Evolutionary conservation across 2,113 vertebrate species (phyloP).

Genomic region (Silurus meridionalis): DNA sequence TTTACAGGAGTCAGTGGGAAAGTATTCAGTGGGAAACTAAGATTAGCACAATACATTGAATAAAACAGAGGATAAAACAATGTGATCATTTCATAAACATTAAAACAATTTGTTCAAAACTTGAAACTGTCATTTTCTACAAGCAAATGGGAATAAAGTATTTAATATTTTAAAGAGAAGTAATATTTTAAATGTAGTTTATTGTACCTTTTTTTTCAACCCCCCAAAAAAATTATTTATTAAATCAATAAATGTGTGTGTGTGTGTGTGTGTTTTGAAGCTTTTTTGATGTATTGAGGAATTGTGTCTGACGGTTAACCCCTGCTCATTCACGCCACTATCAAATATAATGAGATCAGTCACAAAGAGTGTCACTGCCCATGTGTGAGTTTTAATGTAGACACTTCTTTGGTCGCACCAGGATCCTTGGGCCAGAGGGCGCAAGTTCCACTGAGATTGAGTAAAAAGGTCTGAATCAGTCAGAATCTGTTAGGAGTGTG

Average conservation of each 20-base stretch:
- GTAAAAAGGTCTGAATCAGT: constrained; percentile 53
- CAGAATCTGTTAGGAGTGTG: constrained; percentile 61
- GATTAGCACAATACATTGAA: background rate
- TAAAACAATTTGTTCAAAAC: background rate
- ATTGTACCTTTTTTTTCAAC: too few species aligned
- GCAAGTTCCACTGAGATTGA: constrained; percentile 39
- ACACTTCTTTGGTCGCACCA: constrained; percentile 60
- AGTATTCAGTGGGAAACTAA: constrained; percentile 15
- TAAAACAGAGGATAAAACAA: background rate
- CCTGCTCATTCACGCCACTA: constrained; percentile 9
- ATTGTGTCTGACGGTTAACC: constrained; percentile 21
- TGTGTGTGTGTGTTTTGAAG: background rate
- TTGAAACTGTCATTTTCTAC: too few species aligned
- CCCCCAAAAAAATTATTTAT: too few species aligned
- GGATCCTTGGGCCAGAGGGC: constrained; percentile 56
- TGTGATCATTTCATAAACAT: background rate
- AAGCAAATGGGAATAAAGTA: too few species aligned
- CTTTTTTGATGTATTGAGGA: background rate
- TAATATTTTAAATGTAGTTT: too few species aligned
- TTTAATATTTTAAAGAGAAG: too few species aligned
- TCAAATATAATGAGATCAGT: constrained; percentile 68
- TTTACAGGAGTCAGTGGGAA: constrained; percentile 70
- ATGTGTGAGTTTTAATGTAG: constrained; percentile 59
- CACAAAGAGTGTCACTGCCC: constrained; percentile 55
- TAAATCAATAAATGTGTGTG: background rate